Evolutionary conservation across 1,140 invertebrate genomes (phyloP).

Genomic region (Pectinophora gossypiella): DNA sequence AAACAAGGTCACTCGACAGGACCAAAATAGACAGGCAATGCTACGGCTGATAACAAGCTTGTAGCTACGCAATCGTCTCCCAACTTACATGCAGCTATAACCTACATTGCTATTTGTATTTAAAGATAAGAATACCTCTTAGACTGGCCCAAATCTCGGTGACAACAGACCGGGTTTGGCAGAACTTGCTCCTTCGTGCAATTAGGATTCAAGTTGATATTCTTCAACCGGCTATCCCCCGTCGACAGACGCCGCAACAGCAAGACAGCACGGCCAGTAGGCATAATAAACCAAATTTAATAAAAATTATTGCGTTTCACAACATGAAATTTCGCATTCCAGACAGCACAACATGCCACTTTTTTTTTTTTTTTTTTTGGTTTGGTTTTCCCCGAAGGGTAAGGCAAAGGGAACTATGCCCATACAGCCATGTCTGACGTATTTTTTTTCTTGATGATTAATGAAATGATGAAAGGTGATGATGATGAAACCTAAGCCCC

Average conservation of each 20-base stretch:
- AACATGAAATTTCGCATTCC: slow-evolving; percentile 17
- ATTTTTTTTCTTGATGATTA: too few relatives aligned
- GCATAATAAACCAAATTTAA: slow-evolving; percentile 45
- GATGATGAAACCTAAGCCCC: too few relatives aligned
- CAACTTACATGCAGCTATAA: too few relatives aligned
- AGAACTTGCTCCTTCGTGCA: slow-evolving; percentile 41
- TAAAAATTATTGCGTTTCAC: not conserved
- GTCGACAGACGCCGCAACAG: slow-evolving; percentile 62
- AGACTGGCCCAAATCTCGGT: slow-evolving; percentile 45
- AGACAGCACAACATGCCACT: too few relatives aligned
- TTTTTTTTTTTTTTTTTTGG: too few relatives aligned
- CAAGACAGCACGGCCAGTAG: slow-evolving; percentile 58
- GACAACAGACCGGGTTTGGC: slow-evolving; percentile 40
- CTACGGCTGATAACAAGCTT: not conserved
- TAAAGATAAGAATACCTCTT: slow-evolving; percentile 48
- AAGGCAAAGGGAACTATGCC: too few relatives aligned
- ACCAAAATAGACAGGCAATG: not conserved
- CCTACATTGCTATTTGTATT: too few relatives aligned
- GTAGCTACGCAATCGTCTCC: too few relatives aligned
- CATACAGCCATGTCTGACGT: too few relatives aligned
- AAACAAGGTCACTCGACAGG: slow-evolving; percentile 31
- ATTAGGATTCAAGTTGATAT: slow-evolving; percentile 54
- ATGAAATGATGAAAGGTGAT: too few relatives aligned
- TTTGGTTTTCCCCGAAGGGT: too few relatives aligned
- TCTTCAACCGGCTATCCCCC: slow-evolving; percentile 61